Percentiles rank a stretch among this genome's conserved stretches.
phyloP scores from a whole-genome alignment of 2,113 vertebrate species.

The Sapajus apella region DNA sequence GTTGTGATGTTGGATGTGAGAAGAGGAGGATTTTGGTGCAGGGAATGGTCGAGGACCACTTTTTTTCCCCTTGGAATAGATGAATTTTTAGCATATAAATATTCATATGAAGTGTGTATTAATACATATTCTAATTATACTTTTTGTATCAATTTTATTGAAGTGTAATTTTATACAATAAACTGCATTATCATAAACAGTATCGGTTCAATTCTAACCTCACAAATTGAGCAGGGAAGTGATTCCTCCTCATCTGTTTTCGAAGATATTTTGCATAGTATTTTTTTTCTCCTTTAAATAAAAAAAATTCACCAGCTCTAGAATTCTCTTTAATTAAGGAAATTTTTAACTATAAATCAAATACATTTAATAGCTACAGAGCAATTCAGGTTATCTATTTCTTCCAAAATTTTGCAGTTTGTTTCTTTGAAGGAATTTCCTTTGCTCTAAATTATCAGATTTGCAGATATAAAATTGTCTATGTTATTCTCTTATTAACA shows the following conservation, averaged over 20 bases:
- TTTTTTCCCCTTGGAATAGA: neutral
- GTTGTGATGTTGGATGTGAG: neutral
- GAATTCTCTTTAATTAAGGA: neutral
- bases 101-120: neutral
- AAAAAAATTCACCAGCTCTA: neutral
- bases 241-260: neutral
- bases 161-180: neutral
- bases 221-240: neutral
- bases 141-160: neutral
- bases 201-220: neutral
- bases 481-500: neutral
- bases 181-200: neutral
- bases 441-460: neutral
- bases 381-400: neutral
- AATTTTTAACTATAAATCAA: neutral
- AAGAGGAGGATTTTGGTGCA: neutral
- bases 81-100: neutral
- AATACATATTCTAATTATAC: neutral
- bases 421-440: neutral
- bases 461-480: neutral
- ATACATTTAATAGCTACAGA: neutral
- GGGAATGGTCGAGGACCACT: neutral
- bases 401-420: neutral
- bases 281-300: neutral
- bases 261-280: neutral